Evolutionary conservation across 2,888 invertebrate species (phyloP), one percentile per base, ranked within the genome.

Genomic region (Rhaphigaster nebulosa): DNA sequence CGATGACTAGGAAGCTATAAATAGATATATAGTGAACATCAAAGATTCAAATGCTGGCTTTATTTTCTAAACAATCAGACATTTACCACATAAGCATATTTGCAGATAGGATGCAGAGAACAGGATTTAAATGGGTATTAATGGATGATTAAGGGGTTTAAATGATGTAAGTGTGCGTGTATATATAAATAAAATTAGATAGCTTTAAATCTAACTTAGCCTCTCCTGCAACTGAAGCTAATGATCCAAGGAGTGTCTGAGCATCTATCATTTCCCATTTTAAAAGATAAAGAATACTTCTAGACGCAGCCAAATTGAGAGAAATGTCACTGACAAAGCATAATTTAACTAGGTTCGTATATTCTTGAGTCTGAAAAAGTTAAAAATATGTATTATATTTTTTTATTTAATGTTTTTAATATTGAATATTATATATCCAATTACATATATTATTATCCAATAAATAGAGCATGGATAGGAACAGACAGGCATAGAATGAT

Each of bases 221-320:
- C 34, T 84, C 84, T 26, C 41, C 84, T 45, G 45, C 41, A 84
- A 84, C 26, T 84, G 84, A 41, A 84, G 84, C 84, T 84, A 84
- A 84, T 84, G 84, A 34, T 34, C 84, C 84, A 84, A 84, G 84
- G 41, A 84, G 84, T 84, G 84, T 84, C 34, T 84, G 41, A 45
- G 45, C 45, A 84, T 45, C 84, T 45, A 84, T 38, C 84, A 84
- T 84, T 45, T 38, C 84, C 84, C 84, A 84, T 84, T 84, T 84
- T 84, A 84, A 45, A 84, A 84, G 84, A 84, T 84, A 84, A 45
- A 84, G 84, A 26, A 84, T 84, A 84, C 84, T 84, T 84, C 45
- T 84, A n/a, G 84, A 45, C 0, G 84, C 84, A 29, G 84, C 84
- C 26, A 84, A 41, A 84, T 45, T 84, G 4, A 84, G 84, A 45